Conservation (phyloP, 1,140 invertebrate genomes). For the Solenopsis fugax region DNA sequence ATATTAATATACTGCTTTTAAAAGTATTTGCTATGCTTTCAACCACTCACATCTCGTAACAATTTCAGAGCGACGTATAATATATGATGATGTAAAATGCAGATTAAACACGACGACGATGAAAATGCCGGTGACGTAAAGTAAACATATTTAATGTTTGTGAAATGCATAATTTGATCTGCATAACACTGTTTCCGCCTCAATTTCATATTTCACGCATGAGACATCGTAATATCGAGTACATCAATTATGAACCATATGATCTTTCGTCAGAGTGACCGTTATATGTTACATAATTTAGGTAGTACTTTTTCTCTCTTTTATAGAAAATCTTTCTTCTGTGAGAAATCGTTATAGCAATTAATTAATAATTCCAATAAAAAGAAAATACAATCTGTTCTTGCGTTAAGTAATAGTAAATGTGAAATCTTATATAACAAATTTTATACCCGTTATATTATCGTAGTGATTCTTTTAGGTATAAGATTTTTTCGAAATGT, state of each 20-base stretch:
- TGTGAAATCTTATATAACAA: not conserved
- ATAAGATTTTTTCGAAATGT: not conserved
- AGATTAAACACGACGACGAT: conserved; percentile 39
- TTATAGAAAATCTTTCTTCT: not conserved
- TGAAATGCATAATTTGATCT: conserved; percentile 52
- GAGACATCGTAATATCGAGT: conserved; percentile 36
- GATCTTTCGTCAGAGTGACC: not conserved
- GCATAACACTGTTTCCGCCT: conserved; percentile 20
- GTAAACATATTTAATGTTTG: conserved; percentile 50
- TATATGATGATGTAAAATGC: conserved; percentile 31
- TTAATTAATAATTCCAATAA: not conserved
- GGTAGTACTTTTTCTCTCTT: not conserved
- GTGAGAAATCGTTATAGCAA: not conserved
- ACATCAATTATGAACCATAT: conserved; percentile 33
- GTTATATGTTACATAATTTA: conserved; percentile 10
- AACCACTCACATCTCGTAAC: conserved; percentile 19
- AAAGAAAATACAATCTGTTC: not conserved
- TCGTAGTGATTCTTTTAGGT: not conserved
- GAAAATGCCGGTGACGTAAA: conserved; percentile 38
- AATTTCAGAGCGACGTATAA: conserved; percentile 33
- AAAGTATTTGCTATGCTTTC: conserved; percentile 31
- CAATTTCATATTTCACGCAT: conserved; percentile 37
- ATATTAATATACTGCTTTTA: conserved; percentile 35
- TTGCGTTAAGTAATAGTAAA: not conserved
- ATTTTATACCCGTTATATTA: not conserved